A percentile compares a stretch with the other conserved stretches of the same genome.
Conservation (phyloP, 2,797 vertebrate genomes). For the Menidia menidia region DNA sequence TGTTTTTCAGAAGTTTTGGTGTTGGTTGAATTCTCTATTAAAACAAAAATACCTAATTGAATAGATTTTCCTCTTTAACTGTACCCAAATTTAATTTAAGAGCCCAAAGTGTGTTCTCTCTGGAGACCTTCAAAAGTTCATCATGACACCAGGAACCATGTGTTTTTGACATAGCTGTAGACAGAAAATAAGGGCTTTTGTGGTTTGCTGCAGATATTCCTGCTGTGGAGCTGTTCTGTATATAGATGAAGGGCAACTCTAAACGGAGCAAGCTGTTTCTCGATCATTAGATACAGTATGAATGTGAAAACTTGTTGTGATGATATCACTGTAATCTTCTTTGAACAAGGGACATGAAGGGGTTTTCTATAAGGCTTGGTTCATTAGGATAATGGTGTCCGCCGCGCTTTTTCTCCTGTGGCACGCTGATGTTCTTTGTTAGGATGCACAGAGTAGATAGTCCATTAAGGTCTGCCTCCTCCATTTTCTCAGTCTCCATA, state of each 20-base stretch:
- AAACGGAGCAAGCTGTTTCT: slow-evolving; percentile 1
- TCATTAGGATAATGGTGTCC: slow-evolving; percentile 29
- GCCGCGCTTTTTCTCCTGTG: slow-evolving; percentile 18
- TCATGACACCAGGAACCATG: neutral
- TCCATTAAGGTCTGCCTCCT: slow-evolving; percentile 5
- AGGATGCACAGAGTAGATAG: slow-evolving; percentile 28
- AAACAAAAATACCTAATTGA: slow-evolving; percentile 1
- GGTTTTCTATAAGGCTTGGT: slow-evolving; percentile 28
- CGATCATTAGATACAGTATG: neutral
- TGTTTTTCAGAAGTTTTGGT: neutral
- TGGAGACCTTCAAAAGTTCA: slow-evolving; percentile 4
- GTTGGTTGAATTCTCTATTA: neutral
- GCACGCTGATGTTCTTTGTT: slow-evolving; percentile 24
- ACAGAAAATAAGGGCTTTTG: slow-evolving; percentile 4
- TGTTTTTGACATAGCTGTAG: neutral
- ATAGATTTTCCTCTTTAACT: slow-evolving; percentile 25
- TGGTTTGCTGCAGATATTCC: slow-evolving; percentile 2
- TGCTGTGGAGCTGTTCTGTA: neutral
- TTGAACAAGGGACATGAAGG: slow-evolving; percentile 4
- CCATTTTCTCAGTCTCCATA: slow-evolving; percentile 26
- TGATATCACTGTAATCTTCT: neutral
- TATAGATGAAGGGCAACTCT: slow-evolving; percentile 5
- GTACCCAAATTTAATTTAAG: slow-evolving; percentile 27
- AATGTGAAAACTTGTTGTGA: neutral
- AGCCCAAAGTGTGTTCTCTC: slow-evolving; percentile 22